These are phyloP conservation scores for Cryptus armator DNA, from an alignment of 2,888 invertebrate species.

Conservation along the genomic window DNA sequence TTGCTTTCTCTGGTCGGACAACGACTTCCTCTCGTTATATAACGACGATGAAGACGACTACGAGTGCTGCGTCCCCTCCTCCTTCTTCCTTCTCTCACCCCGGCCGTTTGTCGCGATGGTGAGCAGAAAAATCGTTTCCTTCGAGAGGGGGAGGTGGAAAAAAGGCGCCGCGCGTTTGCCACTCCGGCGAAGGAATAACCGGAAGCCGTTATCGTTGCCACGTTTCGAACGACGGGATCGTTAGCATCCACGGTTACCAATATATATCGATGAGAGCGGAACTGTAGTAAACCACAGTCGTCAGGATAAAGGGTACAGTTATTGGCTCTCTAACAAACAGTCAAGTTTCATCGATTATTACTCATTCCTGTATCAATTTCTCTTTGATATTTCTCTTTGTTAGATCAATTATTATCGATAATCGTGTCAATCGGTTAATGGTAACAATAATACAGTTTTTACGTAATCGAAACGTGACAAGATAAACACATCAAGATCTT, in stretches of 20 bases:
- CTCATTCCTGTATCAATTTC: background rate
- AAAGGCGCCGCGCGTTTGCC: constrained; percentile 49
- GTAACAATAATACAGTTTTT: background rate
- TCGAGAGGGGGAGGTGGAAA: constrained; percentile 9
- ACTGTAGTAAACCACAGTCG: constrained; percentile 4
- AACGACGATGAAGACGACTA: constrained; percentile 52
- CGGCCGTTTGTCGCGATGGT: constrained; percentile 57
- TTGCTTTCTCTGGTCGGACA: constrained; percentile 41
- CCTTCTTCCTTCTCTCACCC: background rate
- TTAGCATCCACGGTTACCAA: constrained; percentile 40
- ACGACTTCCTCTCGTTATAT: constrained; percentile 55
- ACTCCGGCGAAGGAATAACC: constrained; percentile 57
- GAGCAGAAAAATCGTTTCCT: constrained; percentile 64
- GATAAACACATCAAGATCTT: constrained; percentile 36
- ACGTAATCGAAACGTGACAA: background rate
- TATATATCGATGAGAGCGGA: constrained; percentile 36
- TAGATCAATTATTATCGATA: background rate
- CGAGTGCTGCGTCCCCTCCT: constrained; percentile 16
- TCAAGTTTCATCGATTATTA: background rate
- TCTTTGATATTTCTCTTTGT: background rate
- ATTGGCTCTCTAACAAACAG: background rate
- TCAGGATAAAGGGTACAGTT: constrained; percentile 1
- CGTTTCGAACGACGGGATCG: constrained; percentile 57
- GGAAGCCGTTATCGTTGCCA: constrained; percentile 63
- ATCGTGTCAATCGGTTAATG: background rate